Base-by-base conservation (phyloP, 2,888 invertebrate species). In the Celastrina argiolus region DNA sequence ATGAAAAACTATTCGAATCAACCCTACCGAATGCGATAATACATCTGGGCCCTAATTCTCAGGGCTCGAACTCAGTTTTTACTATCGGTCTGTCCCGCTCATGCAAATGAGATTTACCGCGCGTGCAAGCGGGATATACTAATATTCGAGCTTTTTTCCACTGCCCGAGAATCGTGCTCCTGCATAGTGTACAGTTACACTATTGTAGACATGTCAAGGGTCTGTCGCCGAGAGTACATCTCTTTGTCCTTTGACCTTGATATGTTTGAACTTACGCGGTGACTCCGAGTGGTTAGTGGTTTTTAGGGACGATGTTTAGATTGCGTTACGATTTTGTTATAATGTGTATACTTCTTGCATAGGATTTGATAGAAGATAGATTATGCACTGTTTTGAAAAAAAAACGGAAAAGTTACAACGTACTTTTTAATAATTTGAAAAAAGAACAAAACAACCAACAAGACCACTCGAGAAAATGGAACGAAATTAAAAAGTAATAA, bases 401-500 rank as follows among this genome's bases (percentile, higher is more conserved):
- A 18, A 45, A 16, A 18, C 45, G 45, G 45, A 7, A 45, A 18
- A 18, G 18, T 45, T 45, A 45, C 16, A 16, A 18, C 16, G 10
- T 45, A 45, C 45, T 45, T 45, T 45, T 18, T 45, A 18, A 31
- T 12, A 18, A 36, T 8, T 68, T 56, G 28, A 61, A 65, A 66
- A 66, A 65, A 69, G 70, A 69, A 41, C 45, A 16, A 8, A 69
- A 41, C 45, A 16, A 8, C 45, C 18, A 45, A 76, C 69, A 72
- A 73, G 73, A 67, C 66, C 87, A 85, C 87, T 87, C 80, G 77
- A 77, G 81, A 82, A 87, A 84, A 89, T 88, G 81, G 81, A 76
- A 83, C 84, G 74, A 87, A 88, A 89, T 90, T 91, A 87, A 87
- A 88, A 91, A 91, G 88, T 90, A 87, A 89, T 90, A 90, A 89